Evolutionary conservation across 2,113 vertebrate species (phyloP), one percentile per base, ranked within the genome.

Genomic region (Herpetotheres cachinnans): DNA sequence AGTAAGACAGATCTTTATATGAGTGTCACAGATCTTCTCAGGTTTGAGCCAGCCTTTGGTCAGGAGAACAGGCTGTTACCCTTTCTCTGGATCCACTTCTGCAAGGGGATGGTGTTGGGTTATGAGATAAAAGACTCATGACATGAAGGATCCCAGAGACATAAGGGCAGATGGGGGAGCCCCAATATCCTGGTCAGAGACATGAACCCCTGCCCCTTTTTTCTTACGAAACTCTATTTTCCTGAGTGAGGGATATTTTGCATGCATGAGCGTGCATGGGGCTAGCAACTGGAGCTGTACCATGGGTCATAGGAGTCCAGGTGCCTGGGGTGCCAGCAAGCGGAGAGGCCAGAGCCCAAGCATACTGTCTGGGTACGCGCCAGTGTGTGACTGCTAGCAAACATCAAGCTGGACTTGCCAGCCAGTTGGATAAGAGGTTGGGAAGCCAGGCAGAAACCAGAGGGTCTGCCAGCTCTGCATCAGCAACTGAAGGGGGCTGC

Each of bases 141-240:
- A 61, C 24, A 27, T 3, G 8, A 69, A 81, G 46, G 49, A 34
- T 32, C 19, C 20, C 46, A 66, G 52, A 84, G 66, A 13, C n/a
- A 58, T 1, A 1, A 49, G 13, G 11, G 22, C 11, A 63, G 38
- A 11, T 16, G 5, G 7, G 38, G 5, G 2, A 44, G 1, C 18
- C 21, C 15, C 19, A 56, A 8, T 40, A 70, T 2, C 11, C 13
- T 11, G 5, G 15, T 50, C 16, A 80, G 21, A 77, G 38, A 42
- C 34, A 50, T 4, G 8, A 63, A 16, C 3, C 20, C 13, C 26
- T 76, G 29, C 2, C 19, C 3, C 7, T 62, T 4, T 49, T 49
- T 83, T 89, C 47, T 77, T 80, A 52, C 38, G 29, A 47, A 92
- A 52, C 11, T 58, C 34, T 65, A 14, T 69, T 69, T 83, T 81